phyloP scores from a whole-genome alignment of 92 coral and sea anemone genomes.

The Phenganax stokvisi region DNA sequence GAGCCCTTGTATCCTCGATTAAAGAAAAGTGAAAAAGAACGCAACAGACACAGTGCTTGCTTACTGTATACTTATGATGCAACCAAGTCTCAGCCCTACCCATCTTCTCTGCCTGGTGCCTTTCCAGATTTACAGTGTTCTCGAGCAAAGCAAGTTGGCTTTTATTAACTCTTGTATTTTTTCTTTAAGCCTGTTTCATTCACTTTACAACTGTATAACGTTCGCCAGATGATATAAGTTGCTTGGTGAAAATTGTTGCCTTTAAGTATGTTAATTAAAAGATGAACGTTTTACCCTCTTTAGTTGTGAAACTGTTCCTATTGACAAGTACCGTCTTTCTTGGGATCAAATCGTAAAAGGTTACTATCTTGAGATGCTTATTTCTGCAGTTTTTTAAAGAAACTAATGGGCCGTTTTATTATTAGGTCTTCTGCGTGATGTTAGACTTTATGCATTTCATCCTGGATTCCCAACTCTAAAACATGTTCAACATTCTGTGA shows the following conservation, averaged over 20 bases:
- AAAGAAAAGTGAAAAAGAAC: constrained; percentile 58
- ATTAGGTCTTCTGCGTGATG: constrained; percentile 74
- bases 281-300: not conserved
- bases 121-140: constrained; percentile 76
- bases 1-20: constrained; percentile 65
- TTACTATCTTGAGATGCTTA: not conserved
- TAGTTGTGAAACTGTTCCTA: constrained; percentile 70
- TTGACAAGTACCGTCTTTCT: constrained; percentile 55
- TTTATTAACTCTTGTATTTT: too few species aligned
- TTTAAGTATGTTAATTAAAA: not conserved
- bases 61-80: constrained; percentile 64
- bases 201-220: too few species aligned
- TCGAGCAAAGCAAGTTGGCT: constrained; percentile 60
- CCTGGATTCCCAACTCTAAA: constrained; percentile 93
- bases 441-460: constrained; percentile 69
- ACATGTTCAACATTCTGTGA: constrained; percentile 77
- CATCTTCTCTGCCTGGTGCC: constrained; percentile 65
- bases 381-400: not conserved
- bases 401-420: not conserved
- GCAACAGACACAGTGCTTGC: constrained; percentile 82
- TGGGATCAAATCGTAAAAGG: constrained; percentile 54
- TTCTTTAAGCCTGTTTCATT: too few species aligned
- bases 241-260: too few species aligned
- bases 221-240: too few species aligned
- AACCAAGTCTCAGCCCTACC: constrained; percentile 45